Conservation (phyloP, 2,113 vertebrate genomes). For the Tachysurus fulvidraco region DNA sequence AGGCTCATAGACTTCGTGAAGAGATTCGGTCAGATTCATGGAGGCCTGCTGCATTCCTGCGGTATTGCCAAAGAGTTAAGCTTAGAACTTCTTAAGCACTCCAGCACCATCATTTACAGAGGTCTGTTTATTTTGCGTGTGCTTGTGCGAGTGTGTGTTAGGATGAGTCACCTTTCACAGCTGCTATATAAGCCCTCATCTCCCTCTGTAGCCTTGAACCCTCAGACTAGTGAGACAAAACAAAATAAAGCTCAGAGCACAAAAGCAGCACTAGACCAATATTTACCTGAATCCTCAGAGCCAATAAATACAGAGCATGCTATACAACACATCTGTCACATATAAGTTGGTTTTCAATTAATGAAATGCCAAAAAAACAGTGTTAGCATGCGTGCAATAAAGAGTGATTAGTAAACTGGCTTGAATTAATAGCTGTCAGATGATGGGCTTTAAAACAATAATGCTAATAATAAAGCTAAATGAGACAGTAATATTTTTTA, state of each 20-base stretch:
- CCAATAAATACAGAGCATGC: neutral
- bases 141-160: constrained; percentile 24
- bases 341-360: neutral
- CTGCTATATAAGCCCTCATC: constrained; percentile 89
- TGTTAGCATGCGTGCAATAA: neutral
- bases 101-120: constrained; percentile 14
- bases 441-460: neutral
- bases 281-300: neutral
- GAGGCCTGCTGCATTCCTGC: constrained; percentile 98
- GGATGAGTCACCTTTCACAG: constrained; percentile 86
- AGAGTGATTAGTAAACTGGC: neutral
- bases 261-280: neutral
- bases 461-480: neutral
- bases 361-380: neutral
- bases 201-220: constrained; percentile 93
- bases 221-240: constrained; percentile 81
- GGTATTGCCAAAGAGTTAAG: constrained; percentile 6
- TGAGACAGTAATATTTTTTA: neutral
- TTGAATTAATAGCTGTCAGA: constrained; percentile 21
- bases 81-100: neutral
- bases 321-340: neutral
- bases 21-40: constrained; percentile 92
- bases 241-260: constrained; percentile 8
- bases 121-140: neutral
- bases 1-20: constrained; percentile 96